phyloP scores from a whole-genome alignment of 2,113 vertebrate species.

The Tychaedon coryphoeus region DNA sequence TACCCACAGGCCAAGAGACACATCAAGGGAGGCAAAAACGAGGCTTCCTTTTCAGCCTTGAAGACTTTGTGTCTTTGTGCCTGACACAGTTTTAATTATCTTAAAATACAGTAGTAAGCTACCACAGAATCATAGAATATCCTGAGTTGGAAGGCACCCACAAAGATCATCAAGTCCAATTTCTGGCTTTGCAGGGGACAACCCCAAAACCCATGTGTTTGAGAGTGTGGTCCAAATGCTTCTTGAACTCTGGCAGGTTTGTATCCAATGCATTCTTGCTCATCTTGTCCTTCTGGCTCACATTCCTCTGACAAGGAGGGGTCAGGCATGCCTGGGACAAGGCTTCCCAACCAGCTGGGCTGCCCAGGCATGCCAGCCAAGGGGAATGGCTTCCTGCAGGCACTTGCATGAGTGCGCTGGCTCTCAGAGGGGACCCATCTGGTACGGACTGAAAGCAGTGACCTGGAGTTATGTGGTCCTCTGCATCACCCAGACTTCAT shows the following conservation, averaged over 20 bases:
- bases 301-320: not conserved
- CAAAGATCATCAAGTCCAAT: accelerated
- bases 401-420: not conserved
- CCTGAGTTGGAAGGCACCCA: not conserved
- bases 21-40: not conserved
- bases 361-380: not conserved
- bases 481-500: not conserved
- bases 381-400: not conserved
- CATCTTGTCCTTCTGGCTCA: not conserved
- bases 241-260: not conserved
- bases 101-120: not conserved
- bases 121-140: not conserved
- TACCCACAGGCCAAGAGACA: not conserved
- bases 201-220: not conserved
- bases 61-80: not conserved
- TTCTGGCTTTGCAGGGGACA: not conserved
- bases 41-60: not conserved
- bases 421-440: not conserved
- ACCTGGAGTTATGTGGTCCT: not conserved
- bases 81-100: not conserved
- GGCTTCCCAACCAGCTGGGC: not conserved
- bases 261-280: not conserved
- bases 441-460: not conserved
- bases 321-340: not conserved
- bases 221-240: not conserved